These are phyloP conservation scores for Aurelia sp. DNA, from an alignment of 30 jellyfish, hydroid and myxozoan species.

Conservation along the genomic window DNA sequence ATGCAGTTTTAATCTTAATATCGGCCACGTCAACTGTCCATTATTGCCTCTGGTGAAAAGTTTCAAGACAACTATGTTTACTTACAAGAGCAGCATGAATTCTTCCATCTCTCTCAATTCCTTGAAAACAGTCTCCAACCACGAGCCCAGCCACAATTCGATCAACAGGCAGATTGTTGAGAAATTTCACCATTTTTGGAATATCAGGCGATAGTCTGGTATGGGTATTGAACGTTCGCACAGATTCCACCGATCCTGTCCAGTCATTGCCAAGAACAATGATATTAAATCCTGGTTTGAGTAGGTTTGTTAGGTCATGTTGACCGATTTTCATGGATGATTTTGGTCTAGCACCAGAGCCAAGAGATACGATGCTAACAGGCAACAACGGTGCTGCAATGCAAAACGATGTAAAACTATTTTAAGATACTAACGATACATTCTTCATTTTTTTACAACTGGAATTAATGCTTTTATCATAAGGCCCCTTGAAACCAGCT, in stretches of 20 bases:
- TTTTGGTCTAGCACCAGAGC: constrained; percentile 6
- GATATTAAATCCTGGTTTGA: constrained; percentile 56
- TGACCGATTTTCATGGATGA: not conserved
- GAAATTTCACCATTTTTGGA: constrained; percentile 34
- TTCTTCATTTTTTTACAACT: no score
- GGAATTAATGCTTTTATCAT: no score
- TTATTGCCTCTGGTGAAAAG: no score
- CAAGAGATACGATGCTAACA: constrained; percentile 35
- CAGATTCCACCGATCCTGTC: constrained; percentile 44
- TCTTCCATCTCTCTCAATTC: constrained; percentile 1
- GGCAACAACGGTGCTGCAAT: constrained; percentile 55
- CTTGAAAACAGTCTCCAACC: constrained; percentile 52
- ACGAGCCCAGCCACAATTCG: constrained; percentile 67
- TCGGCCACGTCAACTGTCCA: no score
- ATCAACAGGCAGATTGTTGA: constrained; percentile 53
- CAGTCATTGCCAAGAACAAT: constrained; percentile 41
- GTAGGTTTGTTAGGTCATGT: not conserved
- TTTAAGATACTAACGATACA: no score
- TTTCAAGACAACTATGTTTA: no score
- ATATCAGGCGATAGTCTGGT: constrained; percentile 9
- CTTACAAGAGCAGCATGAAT: constrained; percentile 31
- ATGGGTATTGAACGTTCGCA: constrained; percentile 44
- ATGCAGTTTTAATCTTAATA: no score
- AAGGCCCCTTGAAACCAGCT: no score
- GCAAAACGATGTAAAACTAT: no score